Percentiles rank a stretch among this genome's conserved stretches.
These are phyloP conservation scores for Chrysocyon brachyurus DNA, from an alignment of 2,797 vertebrate genomes.

Conservation along the genomic window DNA sequence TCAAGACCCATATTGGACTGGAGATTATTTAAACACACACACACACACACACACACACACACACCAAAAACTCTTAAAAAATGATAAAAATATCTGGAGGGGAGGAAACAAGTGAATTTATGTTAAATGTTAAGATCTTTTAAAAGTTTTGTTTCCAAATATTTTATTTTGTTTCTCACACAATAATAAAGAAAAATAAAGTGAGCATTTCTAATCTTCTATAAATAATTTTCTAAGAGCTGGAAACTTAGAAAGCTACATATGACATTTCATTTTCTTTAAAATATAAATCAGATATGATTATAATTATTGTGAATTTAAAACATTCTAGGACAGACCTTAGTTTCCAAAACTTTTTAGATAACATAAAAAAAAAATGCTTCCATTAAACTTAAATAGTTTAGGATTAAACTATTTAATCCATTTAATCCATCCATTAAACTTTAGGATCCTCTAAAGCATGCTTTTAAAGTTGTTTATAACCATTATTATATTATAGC, in stretches of 20 bases:
- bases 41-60: background rate
- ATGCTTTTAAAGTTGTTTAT: background rate
- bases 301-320: constrained; percentile 55
- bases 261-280: constrained; percentile 26
- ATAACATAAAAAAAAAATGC: background rate
- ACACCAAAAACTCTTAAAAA: background rate
- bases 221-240: constrained; percentile 7
- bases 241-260: background rate
- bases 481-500: background rate
- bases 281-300: constrained; percentile 40
- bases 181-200: constrained; percentile 43
- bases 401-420: too few relatives aligned
- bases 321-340: constrained; percentile 3
- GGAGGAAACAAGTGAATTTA: constrained; percentile 35
- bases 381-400: constrained; percentile 35
- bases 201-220: constrained; percentile 3
- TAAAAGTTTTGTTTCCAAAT: constrained; percentile 37
- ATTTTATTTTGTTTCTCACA: constrained; percentile 60
- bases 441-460: constrained; percentile 27
- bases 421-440: background rate
- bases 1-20: background rate
- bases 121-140: constrained; percentile 32
- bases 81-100: background rate
- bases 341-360: constrained; percentile 25
- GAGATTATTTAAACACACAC: background rate